Evolutionary conservation across 2,797 vertebrate genomes (phyloP), one percentile per base, ranked within the genome.

Genomic region (Cirrhinus molitorella): DNA sequence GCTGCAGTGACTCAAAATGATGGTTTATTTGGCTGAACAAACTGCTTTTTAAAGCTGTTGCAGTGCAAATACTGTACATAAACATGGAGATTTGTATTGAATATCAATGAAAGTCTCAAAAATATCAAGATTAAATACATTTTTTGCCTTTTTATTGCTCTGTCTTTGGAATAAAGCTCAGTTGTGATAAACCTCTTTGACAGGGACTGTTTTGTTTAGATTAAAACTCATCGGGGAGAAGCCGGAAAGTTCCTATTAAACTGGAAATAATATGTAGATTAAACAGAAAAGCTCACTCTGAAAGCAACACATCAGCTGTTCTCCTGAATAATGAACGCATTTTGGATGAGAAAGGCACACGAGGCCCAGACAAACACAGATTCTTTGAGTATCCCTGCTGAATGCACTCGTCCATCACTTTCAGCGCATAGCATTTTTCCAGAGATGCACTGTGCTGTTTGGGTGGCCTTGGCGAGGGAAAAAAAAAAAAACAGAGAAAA

Each of bases 251-350:
- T 80, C 31, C 37, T 71, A 21, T 43, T 9, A 57, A 57, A 19
- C 5, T 0, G 34, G 6, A 80, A 80, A 70, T 80, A 45, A 71
- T 71, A 80, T 71, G 51, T 59, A 71, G 79, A 80, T 80, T 70
- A 80, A 80, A 70, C 65, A 31, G 23, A 31, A 80, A 5, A 43
- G n/a, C 66, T 59, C 37, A 1, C 66, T 45, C 37, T 45, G 23
- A 80, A 80, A 80, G 11, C 28, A 10, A 28, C 37, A 80, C 66
- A 80, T 80, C 66, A 71, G 79, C 79, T 71, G 37, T 68, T 80
- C 65, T 55, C 3, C 78, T 70, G 65, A 80, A 80, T 57, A 70
- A 80, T 80, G 51, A 80, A 57, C 11, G 2, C n/a, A 10, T 17
- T 68, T 51, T 28, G 65, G 21, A 66, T 21, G 28, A 67, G 49